Evolutionary conservation across 2,797 vertebrate genomes (phyloP).

Genomic region (Rhabdomys pumilio): DNA sequence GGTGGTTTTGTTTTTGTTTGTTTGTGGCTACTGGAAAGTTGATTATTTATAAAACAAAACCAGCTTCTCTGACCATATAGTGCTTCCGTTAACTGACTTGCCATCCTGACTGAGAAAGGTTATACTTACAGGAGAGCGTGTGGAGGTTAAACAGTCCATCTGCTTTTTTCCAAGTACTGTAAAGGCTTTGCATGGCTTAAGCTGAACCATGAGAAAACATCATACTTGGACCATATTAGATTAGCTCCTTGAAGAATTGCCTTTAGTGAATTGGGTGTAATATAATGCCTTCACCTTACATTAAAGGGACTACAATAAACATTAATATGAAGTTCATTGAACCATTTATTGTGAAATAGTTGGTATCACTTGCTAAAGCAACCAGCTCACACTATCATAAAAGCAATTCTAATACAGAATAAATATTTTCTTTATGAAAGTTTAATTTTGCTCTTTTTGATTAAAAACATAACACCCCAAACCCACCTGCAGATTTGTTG

Average conservation of each 20-base stretch:
- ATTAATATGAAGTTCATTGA: slow-evolving; percentile 81
- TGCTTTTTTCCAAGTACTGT: slow-evolving; percentile 76
- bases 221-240: slow-evolving; percentile 73
- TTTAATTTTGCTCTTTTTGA: slow-evolving; percentile 9
- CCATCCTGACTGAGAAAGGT: slow-evolving; percentile 70
- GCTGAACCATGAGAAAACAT: slow-evolving; percentile 79
- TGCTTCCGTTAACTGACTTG: slow-evolving; percentile 43
- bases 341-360: slow-evolving; percentile 61
- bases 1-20: too few relatives aligned
- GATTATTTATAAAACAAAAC: slow-evolving; percentile 53
- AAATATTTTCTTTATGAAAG: slow-evolving; percentile 7
- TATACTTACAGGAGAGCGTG: slow-evolving; percentile 79
- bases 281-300: slow-evolving; percentile 80
- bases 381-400: slow-evolving; percentile 33
- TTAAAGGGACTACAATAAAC: slow-evolving; percentile 81
- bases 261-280: slow-evolving; percentile 80
- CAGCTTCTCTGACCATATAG: slow-evolving; percentile 1
- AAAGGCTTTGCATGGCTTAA: slow-evolving; percentile 79
- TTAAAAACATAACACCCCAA: neutral
- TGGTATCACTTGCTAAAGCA: slow-evolving; percentile 66
- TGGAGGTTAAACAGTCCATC: slow-evolving; percentile 77
- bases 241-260: slow-evolving; percentile 80
- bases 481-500: neutral
- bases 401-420: neutral
- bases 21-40: neutral